Percentiles rank a stretch among this genome's conserved stretches.
Evolutionary conservation across 2,113 vertebrate genomes (phyloP).

Genomic region (Psophia crepitans): DNA sequence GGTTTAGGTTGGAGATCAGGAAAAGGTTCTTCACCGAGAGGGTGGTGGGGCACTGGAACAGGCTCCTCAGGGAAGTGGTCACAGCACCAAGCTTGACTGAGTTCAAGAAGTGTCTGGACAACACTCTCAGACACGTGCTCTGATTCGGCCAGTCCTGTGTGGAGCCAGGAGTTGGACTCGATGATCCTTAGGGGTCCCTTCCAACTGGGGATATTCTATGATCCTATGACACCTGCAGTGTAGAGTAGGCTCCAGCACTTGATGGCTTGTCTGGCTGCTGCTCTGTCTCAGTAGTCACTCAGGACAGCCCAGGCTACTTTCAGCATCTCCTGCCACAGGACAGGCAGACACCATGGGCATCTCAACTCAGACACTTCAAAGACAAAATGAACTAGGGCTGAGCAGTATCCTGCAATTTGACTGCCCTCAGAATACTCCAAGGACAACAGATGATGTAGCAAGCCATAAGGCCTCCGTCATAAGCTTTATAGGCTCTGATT

Average conservation of each 20-base stretch:
- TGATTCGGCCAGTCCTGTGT: too few relatives aligned
- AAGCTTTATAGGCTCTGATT: background rate
- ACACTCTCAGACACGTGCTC: too few relatives aligned
- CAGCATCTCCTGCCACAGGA: background rate
- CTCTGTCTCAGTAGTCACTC: background rate
- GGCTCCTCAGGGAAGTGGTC: too few relatives aligned
- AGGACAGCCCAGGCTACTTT: background rate
- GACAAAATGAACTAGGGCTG: background rate
- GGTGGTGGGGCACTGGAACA: too few relatives aligned
- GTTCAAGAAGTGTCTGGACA: too few relatives aligned
- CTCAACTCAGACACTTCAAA: background rate
- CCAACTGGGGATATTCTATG: too few relatives aligned
- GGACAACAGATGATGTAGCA: background rate
- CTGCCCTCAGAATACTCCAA: background rate
- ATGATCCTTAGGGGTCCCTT: too few relatives aligned
- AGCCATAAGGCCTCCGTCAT: background rate
- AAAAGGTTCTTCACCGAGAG: too few relatives aligned
- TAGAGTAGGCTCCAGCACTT: background rate
- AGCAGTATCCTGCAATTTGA: background rate
- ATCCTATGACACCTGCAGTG: too few relatives aligned
- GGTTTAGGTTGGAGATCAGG: too few relatives aligned
- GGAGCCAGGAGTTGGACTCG: too few relatives aligned
- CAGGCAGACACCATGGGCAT: background rate
- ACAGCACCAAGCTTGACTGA: too few relatives aligned
- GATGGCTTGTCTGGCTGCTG: fast-evolving